Evolutionary conservation across 1,140 invertebrate genomes (phyloP).

Genomic region (Ruditapes philippinarum): DNA sequence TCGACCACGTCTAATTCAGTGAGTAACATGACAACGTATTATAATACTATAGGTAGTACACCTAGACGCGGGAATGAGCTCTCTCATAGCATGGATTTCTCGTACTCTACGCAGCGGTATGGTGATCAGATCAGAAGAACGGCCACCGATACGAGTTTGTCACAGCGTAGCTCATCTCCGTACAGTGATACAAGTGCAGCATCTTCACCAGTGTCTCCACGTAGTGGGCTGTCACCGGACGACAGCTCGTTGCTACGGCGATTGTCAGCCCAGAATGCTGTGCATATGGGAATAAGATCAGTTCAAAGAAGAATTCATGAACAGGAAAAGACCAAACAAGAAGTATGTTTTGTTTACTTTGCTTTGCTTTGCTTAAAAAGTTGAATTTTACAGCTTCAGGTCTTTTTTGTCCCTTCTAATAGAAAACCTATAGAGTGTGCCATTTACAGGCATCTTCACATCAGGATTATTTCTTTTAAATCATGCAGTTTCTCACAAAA

Average conservation of each 20-base stretch:
- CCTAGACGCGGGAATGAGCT: constrained; percentile 75
- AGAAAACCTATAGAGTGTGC: too few relatives aligned
- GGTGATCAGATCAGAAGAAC: constrained; percentile 78
- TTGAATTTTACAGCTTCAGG: too few relatives aligned
- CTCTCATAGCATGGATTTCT: constrained; percentile 82
- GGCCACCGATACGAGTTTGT: constrained; percentile 83
- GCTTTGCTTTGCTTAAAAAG: too few relatives aligned
- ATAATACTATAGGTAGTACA: constrained; percentile 71
- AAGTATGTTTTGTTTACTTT: too few relatives aligned
- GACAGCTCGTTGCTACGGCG: constrained; percentile 74
- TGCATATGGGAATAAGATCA: constrained; percentile 84
- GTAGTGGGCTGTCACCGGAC: constrained; percentile 67
- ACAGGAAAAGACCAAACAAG: constrained; percentile 84
- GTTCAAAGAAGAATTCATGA: constrained; percentile 83
- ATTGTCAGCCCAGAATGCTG: constrained; percentile 79
- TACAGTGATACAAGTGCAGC: constrained; percentile 63
- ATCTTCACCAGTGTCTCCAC: constrained; percentile 47
- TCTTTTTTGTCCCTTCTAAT: too few relatives aligned
- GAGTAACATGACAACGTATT: constrained; percentile 52
- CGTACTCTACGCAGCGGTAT: constrained; percentile 69
- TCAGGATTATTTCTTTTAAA: too few relatives aligned
- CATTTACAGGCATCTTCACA: too few relatives aligned
- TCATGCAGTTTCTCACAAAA: too few relatives aligned
- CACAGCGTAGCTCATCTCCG: constrained; percentile 69
- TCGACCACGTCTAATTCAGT: constrained; percentile 58